Evolutionary conservation across 2,888 invertebrate genomes (phyloP).

Genomic region (Campoplex nolae): DNA sequence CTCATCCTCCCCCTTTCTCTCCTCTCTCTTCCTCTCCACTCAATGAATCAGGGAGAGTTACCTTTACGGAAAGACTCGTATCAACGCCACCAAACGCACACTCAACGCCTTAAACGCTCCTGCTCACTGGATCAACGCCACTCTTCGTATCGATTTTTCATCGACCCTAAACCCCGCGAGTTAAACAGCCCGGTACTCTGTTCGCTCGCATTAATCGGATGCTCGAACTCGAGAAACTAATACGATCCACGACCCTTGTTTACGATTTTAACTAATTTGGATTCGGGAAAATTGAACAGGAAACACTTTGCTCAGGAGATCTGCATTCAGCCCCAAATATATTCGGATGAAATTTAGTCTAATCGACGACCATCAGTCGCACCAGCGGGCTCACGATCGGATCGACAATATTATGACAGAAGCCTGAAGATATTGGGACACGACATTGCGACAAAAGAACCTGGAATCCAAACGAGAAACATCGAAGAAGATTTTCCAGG

Average conservation of each 20-base stretch:
- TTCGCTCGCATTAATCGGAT: neutral
- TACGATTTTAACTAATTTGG: neutral
- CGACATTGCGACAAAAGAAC: neutral
- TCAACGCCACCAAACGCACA: neutral
- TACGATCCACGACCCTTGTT: neutral
- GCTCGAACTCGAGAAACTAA: neutral
- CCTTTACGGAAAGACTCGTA: conserved; percentile 1
- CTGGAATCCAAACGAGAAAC: neutral
- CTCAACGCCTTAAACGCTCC: neutral
- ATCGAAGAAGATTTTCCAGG: neutral
- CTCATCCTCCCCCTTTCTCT: neutral
- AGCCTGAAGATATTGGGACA: neutral
- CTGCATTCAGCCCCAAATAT: neutral
- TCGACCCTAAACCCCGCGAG: neutral
- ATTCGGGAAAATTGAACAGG: neutral
- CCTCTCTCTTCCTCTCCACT: neutral
- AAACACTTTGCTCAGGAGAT: neutral
- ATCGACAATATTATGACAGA: neutral
- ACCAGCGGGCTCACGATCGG: neutral
- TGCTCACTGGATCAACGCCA: neutral
- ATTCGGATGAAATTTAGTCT: neutral
- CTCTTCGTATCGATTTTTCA: neutral
- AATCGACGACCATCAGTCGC: neutral
- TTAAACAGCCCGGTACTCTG: too few relatives aligned
- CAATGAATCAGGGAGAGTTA: conserved; percentile 19